These are phyloP conservation scores for Mellilla xanthometata DNA, from an alignment of 2,888 invertebrate genomes.

Conservation along the genomic window DNA sequence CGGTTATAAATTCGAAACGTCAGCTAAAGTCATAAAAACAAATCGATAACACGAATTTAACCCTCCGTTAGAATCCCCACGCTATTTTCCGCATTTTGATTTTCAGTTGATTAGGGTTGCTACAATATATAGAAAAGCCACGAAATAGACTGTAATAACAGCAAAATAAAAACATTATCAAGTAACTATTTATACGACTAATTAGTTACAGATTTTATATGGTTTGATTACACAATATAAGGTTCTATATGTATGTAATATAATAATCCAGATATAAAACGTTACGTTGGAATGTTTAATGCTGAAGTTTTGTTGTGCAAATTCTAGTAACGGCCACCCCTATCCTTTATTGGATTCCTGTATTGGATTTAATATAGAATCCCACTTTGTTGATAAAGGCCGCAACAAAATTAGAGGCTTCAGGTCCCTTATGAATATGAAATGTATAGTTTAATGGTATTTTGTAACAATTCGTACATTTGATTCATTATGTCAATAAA, in stretches of 20 bases:
- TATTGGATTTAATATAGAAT: constrained; percentile 79
- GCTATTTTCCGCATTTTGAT: constrained; percentile 80
- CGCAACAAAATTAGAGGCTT: constrained; percentile 58
- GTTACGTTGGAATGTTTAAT: no score
- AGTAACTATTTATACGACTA: no score
- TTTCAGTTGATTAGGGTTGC: constrained; percentile 46
- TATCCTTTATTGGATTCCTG: constrained; percentile 66
- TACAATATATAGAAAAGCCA: constrained; percentile 5
- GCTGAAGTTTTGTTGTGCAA: no score
- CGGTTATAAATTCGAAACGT: constrained; percentile 59
- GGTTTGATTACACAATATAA: no score
- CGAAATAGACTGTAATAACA: not conserved
- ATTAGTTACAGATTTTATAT: no score
- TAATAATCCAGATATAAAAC: no score
- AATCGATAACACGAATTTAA: constrained; percentile 78
- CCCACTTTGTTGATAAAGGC: constrained; percentile 69
- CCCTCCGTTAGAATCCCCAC: constrained; percentile 74
- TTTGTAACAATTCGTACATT: no score
- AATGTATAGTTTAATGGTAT: no score
- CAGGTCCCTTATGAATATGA: constrained; percentile 50
- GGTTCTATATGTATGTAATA: no score
- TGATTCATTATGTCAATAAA: no score
- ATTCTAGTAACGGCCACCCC: no score
- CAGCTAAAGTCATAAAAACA: constrained; percentile 75
- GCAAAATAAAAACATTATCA: no score